These are phyloP conservation scores for Chydorus sphaericus DNA, from an alignment of 2,888 invertebrate genomes.

Conservation along the genomic window DNA sequence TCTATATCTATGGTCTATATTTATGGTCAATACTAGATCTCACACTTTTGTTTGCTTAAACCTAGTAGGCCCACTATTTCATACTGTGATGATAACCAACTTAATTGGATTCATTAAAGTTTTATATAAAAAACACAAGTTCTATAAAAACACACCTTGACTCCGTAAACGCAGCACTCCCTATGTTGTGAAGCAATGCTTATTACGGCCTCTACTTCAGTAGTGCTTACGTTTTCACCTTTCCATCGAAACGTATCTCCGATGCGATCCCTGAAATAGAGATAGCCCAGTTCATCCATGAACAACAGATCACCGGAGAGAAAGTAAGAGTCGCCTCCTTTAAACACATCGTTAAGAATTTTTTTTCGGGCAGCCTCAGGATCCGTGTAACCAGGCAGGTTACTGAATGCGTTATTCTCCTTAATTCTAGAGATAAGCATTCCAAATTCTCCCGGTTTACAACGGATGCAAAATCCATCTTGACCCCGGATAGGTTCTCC, in stretches of 20 bases:
- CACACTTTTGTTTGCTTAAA: too few species aligned
- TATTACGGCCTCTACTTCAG: conserved; percentile 86
- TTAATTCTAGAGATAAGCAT: conserved; percentile 93
- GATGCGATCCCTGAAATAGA: conserved; percentile 39
- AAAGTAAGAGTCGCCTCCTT: conserved; percentile 80
- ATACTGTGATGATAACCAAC: too few species aligned
- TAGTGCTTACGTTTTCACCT: conserved; percentile 97
- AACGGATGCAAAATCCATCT: conserved; percentile 70
- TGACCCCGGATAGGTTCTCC: conserved; percentile 70
- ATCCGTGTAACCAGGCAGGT: conserved; percentile 88
- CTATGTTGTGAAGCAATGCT: conserved; percentile 65
- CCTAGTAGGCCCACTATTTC: too few species aligned
- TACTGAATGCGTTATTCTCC: conserved; percentile 69
- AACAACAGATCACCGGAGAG: conserved; percentile 45
- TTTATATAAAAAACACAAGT: too few species aligned
- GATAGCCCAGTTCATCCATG: conserved; percentile 39
- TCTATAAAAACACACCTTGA: conserved; percentile 55
- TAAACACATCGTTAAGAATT: conserved; percentile 72
- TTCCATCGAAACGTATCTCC: conserved; percentile 66
- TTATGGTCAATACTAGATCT: too few species aligned
- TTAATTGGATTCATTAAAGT: too few species aligned
- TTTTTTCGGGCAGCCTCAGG: conserved; percentile 82
- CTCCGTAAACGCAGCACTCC: conserved; percentile 88
- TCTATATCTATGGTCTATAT: too few species aligned
- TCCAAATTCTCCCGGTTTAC: conserved; percentile 75